Conservation (phyloP, 2,888 invertebrate species). For the Chalcis sispes region DNA sequence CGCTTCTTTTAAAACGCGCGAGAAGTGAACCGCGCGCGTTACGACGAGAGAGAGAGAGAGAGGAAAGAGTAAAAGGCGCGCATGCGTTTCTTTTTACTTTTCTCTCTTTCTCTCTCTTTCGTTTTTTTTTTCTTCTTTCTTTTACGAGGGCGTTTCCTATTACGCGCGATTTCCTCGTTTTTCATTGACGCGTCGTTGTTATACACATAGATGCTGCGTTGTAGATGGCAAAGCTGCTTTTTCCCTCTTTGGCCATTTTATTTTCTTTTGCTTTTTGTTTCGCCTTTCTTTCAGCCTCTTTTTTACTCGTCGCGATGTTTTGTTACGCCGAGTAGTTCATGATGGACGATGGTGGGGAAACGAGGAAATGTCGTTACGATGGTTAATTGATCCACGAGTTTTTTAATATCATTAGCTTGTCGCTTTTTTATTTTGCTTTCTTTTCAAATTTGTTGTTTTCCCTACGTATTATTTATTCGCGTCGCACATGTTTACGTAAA, state of each 20-base stretch:
- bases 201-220: slow-evolving; percentile 1
- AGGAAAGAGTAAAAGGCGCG: neutral
- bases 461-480: neutral
- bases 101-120: slow-evolving; percentile 42
- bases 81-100: neutral
- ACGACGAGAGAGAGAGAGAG: neutral
- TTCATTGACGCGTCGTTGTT: slow-evolving; percentile 42
- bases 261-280: neutral
- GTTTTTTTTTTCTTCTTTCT: slow-evolving; percentile 24
- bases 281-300: neutral
- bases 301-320: slow-evolving; percentile 21
- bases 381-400: slow-evolving; percentile 33
- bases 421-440: neutral
- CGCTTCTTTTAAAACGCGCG: slow-evolving; percentile 42
- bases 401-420: slow-evolving; percentile 33
- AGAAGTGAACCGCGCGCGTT: neutral
- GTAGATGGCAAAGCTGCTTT: neutral
- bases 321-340: slow-evolving; percentile 4
- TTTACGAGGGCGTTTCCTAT: slow-evolving; percentile 51
- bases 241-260: neutral
- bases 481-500: too few species aligned
- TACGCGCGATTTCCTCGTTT: slow-evolving; percentile 49
- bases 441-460: neutral
- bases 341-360: slow-evolving; percentile 1
- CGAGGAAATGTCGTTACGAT: slow-evolving; percentile 31